These are phyloP conservation scores for Pachycephala philippinensis DNA, from an alignment of 2,113 vertebrate species.

Conservation along the genomic window DNA sequence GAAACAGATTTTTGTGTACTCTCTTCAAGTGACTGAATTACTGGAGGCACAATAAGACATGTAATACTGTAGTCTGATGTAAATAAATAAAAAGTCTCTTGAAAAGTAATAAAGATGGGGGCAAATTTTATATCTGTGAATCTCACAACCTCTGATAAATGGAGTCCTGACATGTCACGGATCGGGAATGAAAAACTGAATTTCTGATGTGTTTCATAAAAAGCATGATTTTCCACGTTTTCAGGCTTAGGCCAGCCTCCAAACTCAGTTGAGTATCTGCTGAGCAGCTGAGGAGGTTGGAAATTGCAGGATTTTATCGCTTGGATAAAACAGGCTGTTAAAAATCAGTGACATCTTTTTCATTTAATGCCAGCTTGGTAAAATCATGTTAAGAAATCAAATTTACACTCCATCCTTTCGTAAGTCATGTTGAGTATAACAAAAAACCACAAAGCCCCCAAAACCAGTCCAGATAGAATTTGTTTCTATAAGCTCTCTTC, in stretches of 20 bases:
- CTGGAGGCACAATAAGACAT: not conserved
- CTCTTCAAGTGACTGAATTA: not conserved
- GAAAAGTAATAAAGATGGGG: not conserved
- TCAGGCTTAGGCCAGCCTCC: not conserved
- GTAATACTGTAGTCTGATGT: not conserved
- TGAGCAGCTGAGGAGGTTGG: not conserved
- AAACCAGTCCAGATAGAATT: not conserved
- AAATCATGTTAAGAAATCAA: not conserved
- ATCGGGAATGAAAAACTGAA: not conserved
- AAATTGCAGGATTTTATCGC: not conserved
- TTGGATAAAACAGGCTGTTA: not conserved
- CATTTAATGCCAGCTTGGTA: not conserved
- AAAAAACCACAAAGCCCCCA: not conserved
- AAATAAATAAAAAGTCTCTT: not conserved
- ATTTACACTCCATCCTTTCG: not conserved
- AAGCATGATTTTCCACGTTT: not conserved
- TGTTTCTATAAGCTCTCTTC: not conserved
- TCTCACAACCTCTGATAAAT: not conserved
- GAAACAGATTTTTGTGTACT: not conserved
- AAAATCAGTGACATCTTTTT: not conserved
- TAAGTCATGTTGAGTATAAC: not conserved
- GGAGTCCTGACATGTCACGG: not conserved
- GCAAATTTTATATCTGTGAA: not conserved
- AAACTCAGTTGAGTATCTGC: not conserved
- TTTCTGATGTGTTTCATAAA: not conserved